Evolutionary conservation across 2,888 invertebrate genomes (phyloP).

Genomic region (Patella ulyssiponensis): DNA sequence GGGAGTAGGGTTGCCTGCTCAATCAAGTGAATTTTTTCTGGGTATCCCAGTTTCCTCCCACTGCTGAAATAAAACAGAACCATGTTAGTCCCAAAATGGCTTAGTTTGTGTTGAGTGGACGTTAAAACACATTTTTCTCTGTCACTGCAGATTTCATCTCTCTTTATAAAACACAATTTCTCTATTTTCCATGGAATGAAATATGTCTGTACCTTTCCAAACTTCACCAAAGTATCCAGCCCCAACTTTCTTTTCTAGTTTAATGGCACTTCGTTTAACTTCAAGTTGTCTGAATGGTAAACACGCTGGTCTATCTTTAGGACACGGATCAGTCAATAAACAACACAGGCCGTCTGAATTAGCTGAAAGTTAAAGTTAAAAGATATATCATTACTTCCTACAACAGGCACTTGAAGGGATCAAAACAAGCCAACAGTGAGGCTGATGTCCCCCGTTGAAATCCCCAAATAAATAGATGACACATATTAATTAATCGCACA

Average conservation of each 20-base stretch:
- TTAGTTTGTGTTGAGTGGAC: no score
- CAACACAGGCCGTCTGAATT: slow-evolving; percentile 95
- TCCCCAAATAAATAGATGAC: no score
- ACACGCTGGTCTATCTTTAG: slow-evolving; percentile 85
- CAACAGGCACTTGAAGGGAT: no score
- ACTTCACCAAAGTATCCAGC: slow-evolving; percentile 98
- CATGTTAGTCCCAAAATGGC: no score
- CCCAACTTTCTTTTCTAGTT: slow-evolving; percentile 89
- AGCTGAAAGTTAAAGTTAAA: slow-evolving; percentile 76
- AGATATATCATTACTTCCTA: not conserved
- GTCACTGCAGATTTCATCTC: not conserved
- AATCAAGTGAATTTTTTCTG: no score
- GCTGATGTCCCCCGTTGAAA: no score
- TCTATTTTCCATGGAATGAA: not conserved
- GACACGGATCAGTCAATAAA: slow-evolving; percentile 91
- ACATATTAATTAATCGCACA: no score
- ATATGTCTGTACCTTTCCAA: slow-evolving; percentile 78
- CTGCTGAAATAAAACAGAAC: no score
- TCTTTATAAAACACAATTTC: not conserved
- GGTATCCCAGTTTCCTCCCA: no score
- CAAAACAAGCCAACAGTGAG: no score
- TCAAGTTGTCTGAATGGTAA: slow-evolving; percentile 99
- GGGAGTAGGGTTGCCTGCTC: no score
- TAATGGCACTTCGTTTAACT: slow-evolving; percentile 90
- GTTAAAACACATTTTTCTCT: no score